A percentile compares a stretch with the other conserved stretches of the same genome.
Conservation (phyloP, 2,888 invertebrate genomes). For the Eupeodes luniger region DNA sequence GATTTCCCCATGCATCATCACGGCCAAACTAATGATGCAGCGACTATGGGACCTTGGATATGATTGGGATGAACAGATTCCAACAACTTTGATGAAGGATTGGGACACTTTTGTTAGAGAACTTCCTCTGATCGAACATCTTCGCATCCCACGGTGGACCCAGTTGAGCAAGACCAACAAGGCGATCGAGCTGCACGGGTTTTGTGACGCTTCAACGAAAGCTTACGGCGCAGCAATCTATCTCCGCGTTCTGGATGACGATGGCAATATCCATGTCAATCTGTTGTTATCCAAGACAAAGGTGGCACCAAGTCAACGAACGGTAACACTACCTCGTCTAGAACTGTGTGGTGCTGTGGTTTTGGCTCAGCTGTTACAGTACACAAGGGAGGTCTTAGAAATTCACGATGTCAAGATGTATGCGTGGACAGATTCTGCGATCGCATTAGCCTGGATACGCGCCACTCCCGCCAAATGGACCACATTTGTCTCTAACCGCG, state of each 20-base stretch:
- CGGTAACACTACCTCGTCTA: conserved; percentile 23
- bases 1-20: conserved; percentile 43
- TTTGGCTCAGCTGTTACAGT: not conserved
- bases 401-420: not conserved
- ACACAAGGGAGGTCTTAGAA: not conserved
- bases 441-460: not conserved
- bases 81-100: not conserved
- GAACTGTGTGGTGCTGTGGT: conserved; percentile 11
- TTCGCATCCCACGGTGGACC: conserved; percentile 9
- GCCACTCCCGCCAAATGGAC: not conserved
- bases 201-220: too few relatives aligned
- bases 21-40: conserved; percentile 57
- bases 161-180: not conserved
- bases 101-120: conserved; percentile 42
- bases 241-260: not conserved
- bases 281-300: conserved; percentile 25
- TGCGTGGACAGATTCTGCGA: not conserved
- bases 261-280: conserved; percentile 14
- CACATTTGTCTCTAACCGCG: not conserved
- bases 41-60: conserved; percentile 57
- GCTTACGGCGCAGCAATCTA: conserved; percentile 13
- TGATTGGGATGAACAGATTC: conserved; percentile 50
- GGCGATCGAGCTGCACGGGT: too few relatives aligned
- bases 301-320: conserved; percentile 23
- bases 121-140: conserved; percentile 9